Base-by-base conservation (phyloP, 2,888 invertebrate species). In the Carabus problematicus region DNA sequence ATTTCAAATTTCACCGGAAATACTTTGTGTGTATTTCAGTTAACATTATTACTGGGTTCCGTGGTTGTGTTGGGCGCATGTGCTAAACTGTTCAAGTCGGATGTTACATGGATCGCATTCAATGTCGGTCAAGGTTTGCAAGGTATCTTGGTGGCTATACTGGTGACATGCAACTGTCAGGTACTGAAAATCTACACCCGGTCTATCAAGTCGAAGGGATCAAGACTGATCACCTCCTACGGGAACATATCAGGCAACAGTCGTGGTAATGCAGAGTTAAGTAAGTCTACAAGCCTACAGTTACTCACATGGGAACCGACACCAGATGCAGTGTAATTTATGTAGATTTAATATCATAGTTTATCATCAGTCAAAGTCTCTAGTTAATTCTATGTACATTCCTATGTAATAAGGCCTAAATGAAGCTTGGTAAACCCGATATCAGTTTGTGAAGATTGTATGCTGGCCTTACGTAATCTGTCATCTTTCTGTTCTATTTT, bases 131-230 rank as follows among this genome's bases (percentile, higher is more conserved):
- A 84, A 76, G 84, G 84, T 9, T 77, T 83, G 49, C 83, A 89
- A 82, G 90, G 89, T 47, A 84, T 89, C 71, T 83, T 88, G 72
- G 85, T 89, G 66, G 86, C 88, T 12, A 81, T 88, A 76, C 82
- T 87, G 71, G 88, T 88, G 62, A 87, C 88, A 29, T 88, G 88
- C 78, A 88, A 88, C 79, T 88, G 88, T 75, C 83, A 84, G 73
- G 80, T 82, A 49, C 73, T 83, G 69, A 82, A 82, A 74, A 75
- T 83, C 59, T 83, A 83, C 76, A 78, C 79, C 56, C 78, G 80
- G 42, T 75, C 77, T 56, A 77, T 77, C 64, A 77, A 73, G 52
- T 74, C 77, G 8, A 75, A 75, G 54, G 77, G 76, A 19, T 70
- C 75, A 9, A 76, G 74, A 59, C 74, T 75, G 60, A 72, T 75